A percentile compares a stretch with the other conserved stretches of the same genome.
phyloP scores from a whole-genome alignment of 2,113 vertebrate genomes.

The Baryphthengus martii region DNA sequence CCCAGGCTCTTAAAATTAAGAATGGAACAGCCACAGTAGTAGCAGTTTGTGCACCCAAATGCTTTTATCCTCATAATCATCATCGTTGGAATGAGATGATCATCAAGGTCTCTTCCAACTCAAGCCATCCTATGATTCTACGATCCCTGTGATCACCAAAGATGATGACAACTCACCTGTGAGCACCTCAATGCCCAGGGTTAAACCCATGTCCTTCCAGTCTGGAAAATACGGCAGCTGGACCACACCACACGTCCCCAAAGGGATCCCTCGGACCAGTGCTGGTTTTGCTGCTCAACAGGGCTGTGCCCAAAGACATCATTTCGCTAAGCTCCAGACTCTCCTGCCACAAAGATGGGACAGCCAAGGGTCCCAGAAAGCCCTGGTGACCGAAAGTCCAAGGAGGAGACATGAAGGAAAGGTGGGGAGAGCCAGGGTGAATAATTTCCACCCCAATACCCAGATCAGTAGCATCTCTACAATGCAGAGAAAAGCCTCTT shows the following conservation, averaged over 20 bases:
- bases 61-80: neutral
- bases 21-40: rapidly evolving
- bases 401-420: rapidly evolving
- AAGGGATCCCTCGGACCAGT: neutral
- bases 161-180: rapidly evolving
- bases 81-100: too few relatives aligned
- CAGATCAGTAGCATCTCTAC: rapidly evolving
- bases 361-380: neutral
- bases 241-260: rapidly evolving
- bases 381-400: neutral
- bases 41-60: neutral
- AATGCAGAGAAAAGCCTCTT: neutral
- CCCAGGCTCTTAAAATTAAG: neutral
- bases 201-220: neutral
- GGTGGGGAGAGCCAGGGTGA: neutral
- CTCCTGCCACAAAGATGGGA: neutral
- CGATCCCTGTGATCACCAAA: neutral
- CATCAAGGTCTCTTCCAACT: too few relatives aligned
- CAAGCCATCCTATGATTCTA: too few relatives aligned
- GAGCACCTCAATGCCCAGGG: neutral
- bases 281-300: rapidly evolving
- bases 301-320: neutral
- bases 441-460: neutral
- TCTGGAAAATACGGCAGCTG: neutral
- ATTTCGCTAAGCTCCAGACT: neutral